phyloP scores from a whole-genome alignment of 2,888 invertebrate species.

The Eulithis testata region DNA sequence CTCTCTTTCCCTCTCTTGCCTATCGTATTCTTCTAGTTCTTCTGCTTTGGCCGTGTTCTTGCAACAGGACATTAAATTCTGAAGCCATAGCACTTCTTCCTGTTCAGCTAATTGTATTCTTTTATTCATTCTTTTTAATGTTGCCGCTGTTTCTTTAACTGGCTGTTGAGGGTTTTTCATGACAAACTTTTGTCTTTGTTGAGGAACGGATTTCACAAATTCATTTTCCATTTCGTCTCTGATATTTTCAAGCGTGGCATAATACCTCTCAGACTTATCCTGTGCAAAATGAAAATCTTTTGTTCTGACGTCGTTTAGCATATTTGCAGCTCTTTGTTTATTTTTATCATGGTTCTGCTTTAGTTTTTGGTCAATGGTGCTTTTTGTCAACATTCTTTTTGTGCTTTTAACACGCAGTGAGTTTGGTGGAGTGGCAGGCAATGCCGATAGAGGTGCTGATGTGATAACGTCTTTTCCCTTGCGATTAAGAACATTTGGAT shows the following conservation, averaged over 20 bases:
- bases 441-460: constrained; percentile 21
- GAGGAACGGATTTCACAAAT: constrained; percentile 46
- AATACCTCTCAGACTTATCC: constrained; percentile 58
- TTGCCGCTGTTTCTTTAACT: constrained; percentile 79
- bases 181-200: constrained; percentile 46
- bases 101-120: constrained; percentile 64
- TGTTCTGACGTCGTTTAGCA: constrained; percentile 64
- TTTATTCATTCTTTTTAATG: constrained; percentile 81
- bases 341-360: constrained; percentile 66
- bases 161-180: constrained; percentile 44
- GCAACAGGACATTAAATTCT: constrained; percentile 76
- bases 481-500: constrained; percentile 66
- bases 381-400: constrained; percentile 69
- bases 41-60: constrained; percentile 69
- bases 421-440: constrained; percentile 62
- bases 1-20: constrained; percentile 75
- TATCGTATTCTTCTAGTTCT: constrained; percentile 72
- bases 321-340: constrained; percentile 61
- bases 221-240: constrained; percentile 58
- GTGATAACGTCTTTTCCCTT: constrained; percentile 49
- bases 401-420: constrained; percentile 48
- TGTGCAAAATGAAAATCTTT: constrained; percentile 61
- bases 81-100: constrained; percentile 79
- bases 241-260: constrained; percentile 53
- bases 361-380: constrained; percentile 65